A percentile compares a stretch with the other conserved stretches of the same genome.
Evolutionary conservation across 2,113 vertebrate genomes (phyloP).

Genomic region (Phodopus roborovskii): DNA sequence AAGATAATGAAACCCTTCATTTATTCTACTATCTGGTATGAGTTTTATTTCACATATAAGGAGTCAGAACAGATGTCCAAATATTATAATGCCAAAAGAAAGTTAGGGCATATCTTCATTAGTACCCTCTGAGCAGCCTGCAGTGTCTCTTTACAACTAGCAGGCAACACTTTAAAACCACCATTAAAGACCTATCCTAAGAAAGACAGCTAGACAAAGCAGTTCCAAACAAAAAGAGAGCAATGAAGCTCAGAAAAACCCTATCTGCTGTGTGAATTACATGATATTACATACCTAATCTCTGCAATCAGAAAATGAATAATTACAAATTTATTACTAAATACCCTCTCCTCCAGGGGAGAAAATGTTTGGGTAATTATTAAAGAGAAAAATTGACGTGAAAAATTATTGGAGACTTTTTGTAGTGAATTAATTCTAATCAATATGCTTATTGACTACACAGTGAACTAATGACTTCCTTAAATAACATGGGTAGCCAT

Average conservation of each 20-base stretch:
- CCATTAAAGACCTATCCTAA: conserved; percentile 87
- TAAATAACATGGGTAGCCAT: conserved; percentile 84
- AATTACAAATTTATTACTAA: conserved; percentile 89
- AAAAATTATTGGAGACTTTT: conserved; percentile 85
- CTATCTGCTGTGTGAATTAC: conserved; percentile 85
- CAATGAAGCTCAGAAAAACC: conserved; percentile 84
- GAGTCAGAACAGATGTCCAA: conserved; percentile 90
- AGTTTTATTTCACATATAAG: conserved; percentile 86
- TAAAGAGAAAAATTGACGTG: conserved; percentile 86
- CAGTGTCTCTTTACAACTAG: conserved; percentile 87
- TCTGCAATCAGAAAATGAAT: conserved; percentile 87
- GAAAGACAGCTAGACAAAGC: conserved; percentile 86
- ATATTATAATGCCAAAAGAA: conserved; percentile 88
- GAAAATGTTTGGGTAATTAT: conserved; percentile 73
- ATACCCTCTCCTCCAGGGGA: background rate
- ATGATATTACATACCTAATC: conserved; percentile 85
- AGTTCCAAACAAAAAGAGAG: conserved; percentile 86
- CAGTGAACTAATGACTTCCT: conserved; percentile 86
- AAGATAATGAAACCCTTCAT: conserved; percentile 89
- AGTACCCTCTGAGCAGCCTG: conserved; percentile 83
- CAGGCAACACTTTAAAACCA: conserved; percentile 84
- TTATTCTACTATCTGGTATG: conserved; percentile 86
- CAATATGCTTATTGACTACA: conserved; percentile 86
- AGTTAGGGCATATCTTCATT: conserved; percentile 89
- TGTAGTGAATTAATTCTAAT: conserved; percentile 87